Base-by-base conservation (phyloP, 2,113 vertebrate species). In the Pseudolaguvia tuberculata region DNA sequence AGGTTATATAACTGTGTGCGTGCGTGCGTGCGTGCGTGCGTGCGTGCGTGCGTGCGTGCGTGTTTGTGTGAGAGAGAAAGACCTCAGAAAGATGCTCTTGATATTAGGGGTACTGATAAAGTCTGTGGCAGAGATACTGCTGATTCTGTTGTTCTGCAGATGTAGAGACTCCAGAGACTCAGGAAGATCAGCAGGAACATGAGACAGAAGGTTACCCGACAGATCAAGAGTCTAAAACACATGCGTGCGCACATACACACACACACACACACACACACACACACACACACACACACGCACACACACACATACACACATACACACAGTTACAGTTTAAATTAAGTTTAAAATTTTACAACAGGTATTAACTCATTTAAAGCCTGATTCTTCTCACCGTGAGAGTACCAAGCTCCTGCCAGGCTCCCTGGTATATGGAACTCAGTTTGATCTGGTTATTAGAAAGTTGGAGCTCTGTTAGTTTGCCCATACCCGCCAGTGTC, bases 71-170 rank as follows among this genome's bases (percentile, higher is more conserved):
- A 63, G n/a, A 47, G 25, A 7, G 12, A 75, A 80, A 80, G 85
- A 99, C 97, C 95, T 94, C 81, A 99, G 93, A 82, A 93, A 97
- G 88, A 99, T 93, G 35, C 94, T 94, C 84, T 95, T 98, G 86
- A 99, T 93, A 69, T 96, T 97, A 47, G 96, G 96, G 1, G 94
- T 97, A 67, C 92, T 91, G 82, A 95, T 92, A 57, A 99, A 99
- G n/a, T 93, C 93, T 9, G 89, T 87, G 50, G 91, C 91, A 0
- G 93, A 86, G 77, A 99, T 78, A 0, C 75, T 83, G 59, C 91
- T 93, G 76, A 99, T 98, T 82, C 90, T 93, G 84, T 99, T 99
- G 84, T 89, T 93, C 85, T 97, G 93, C 71, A 99, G 92, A 82
- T 99, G 93, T 9, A 99, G 87, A 75, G 94, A 96, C 76, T 99